A percentile compares a stretch with the other conserved stretches of the same genome.
Evolutionary conservation across 2,113 vertebrate genomes (phyloP).

Genomic region (Ceratotherium simum): DNA sequence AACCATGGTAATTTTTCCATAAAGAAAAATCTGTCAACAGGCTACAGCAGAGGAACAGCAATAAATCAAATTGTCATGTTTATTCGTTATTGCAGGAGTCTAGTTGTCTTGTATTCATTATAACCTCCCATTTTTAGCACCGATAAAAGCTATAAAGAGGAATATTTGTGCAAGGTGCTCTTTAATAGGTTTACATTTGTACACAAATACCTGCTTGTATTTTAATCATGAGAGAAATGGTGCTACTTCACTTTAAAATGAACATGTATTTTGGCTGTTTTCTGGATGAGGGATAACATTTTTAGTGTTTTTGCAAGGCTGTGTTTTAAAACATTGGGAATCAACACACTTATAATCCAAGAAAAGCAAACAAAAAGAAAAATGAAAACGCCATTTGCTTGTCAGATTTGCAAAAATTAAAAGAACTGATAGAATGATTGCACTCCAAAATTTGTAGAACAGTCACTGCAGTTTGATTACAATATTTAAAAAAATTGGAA

Average conservation of each 20-base stretch:
- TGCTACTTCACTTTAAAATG: slow-evolving; percentile 46
- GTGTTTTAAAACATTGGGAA: slow-evolving; percentile 47
- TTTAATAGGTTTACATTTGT: slow-evolving; percentile 74
- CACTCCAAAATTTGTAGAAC: background rate
- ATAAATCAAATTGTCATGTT: slow-evolving; percentile 88
- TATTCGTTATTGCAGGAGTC: slow-evolving; percentile 85
- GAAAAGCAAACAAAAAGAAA: slow-evolving; percentile 31
- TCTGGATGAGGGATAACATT: background rate
- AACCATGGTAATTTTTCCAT: slow-evolving; percentile 89
- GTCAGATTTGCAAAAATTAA: background rate
- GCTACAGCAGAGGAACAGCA: slow-evolving; percentile 82
- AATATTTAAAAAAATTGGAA: background rate
- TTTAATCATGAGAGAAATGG: slow-evolving; percentile 71
- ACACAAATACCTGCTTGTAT: slow-evolving; percentile 72
- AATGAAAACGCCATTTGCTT: background rate
- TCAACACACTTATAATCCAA: background rate
- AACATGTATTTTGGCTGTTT: slow-evolving; percentile 31
- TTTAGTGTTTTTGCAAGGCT: slow-evolving; percentile 29
- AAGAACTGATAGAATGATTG: background rate
- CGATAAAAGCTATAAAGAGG: slow-evolving; percentile 75
- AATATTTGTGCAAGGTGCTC: slow-evolving; percentile 69
- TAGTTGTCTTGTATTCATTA: slow-evolving; percentile 78
- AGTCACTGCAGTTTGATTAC: background rate
- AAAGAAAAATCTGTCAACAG: slow-evolving; percentile 89
- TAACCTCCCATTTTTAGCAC: slow-evolving; percentile 70